Evolutionary conservation across 2,888 invertebrate genomes (phyloP).

Genomic region (Apotomis turbidana): DNA sequence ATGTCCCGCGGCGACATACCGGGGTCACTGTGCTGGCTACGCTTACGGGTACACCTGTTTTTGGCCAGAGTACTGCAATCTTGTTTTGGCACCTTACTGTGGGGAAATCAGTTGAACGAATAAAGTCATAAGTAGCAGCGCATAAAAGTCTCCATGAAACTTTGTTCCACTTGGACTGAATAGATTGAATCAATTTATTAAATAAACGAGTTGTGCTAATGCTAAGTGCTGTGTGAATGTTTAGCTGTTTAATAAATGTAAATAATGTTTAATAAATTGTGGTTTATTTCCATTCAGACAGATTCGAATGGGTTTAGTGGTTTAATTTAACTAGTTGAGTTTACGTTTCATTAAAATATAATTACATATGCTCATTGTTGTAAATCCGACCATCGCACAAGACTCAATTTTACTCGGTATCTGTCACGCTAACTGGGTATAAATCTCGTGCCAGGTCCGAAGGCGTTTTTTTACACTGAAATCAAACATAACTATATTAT

Average conservation of each 20-base stretch:
- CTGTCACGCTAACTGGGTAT: too few species aligned
- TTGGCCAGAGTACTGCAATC: constrained; percentile 33
- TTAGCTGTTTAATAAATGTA: constrained; percentile 21
- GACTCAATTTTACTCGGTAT: too few species aligned
- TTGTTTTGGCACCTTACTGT: constrained; percentile 34
- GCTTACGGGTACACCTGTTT: constrained; percentile 55
- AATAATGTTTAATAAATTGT: constrained; percentile 5
- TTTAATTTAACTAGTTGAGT: not conserved
- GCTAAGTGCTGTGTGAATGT: constrained; percentile 22
- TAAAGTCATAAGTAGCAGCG: not conserved
- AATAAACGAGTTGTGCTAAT: constrained; percentile 21
- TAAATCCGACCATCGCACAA: too few species aligned
- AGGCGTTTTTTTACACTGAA: too few species aligned
- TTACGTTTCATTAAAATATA: too few species aligned
- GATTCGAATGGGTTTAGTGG: not conserved
- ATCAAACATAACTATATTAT: too few species aligned
- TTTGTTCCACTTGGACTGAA: not conserved
- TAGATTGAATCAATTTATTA: constrained; percentile 27
- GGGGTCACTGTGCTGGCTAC: constrained; percentile 69
- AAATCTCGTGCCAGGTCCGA: too few species aligned
- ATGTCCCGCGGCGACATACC: constrained; percentile 58
- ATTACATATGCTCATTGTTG: too few species aligned
- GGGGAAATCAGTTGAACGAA: constrained; percentile 1
- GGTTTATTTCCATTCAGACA: not conserved
- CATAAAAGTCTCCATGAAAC: not conserved